These are phyloP conservation scores for Apeira syringaria DNA, from an alignment of 2,888 invertebrate species.

Conservation along the genomic window DNA sequence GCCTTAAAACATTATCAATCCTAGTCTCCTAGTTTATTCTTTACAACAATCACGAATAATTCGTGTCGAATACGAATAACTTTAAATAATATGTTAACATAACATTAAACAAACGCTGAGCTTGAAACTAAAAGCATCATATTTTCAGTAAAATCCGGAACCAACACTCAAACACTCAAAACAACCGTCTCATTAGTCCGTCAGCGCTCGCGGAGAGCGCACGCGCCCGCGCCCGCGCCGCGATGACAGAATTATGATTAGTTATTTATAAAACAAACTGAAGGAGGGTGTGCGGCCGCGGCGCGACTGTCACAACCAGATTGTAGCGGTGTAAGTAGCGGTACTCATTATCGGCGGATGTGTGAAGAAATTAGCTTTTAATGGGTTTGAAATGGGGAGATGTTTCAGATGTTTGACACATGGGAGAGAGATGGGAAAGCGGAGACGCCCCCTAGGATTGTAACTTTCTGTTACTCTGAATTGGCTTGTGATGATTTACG, in stretches of 20 bases:
- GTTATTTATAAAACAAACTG: constrained; percentile 12
- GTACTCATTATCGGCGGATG: constrained; percentile 10
- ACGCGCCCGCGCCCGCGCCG: constrained; percentile 9
- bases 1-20: too few relatives aligned
- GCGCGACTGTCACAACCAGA: constrained; percentile 3
- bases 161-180: neutral
- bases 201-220: constrained; percentile 10
- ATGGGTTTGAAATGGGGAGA: neutral
- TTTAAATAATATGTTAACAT: too few relatives aligned
- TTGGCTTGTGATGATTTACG: too few relatives aligned
- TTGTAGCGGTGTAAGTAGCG: constrained; percentile 1
- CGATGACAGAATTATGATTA: constrained; percentile 12
- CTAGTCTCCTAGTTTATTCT: too few relatives aligned
- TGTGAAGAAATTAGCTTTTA: constrained; percentile 3
- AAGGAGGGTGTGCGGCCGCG: constrained; percentile 6
- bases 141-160: neutral
- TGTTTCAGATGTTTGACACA: too few relatives aligned
- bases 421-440: neutral
- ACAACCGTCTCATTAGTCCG: constrained; percentile 9
- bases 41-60: too few relatives aligned
- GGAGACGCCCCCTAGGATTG: too few relatives aligned
- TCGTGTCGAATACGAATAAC: too few relatives aligned
- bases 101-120: too few relatives aligned
- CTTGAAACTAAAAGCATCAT: neutral
- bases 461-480: too few relatives aligned